These are phyloP conservation scores for Alouatta palliata DNA, from an alignment of 2,113 vertebrate species.

Conservation along the genomic window DNA sequence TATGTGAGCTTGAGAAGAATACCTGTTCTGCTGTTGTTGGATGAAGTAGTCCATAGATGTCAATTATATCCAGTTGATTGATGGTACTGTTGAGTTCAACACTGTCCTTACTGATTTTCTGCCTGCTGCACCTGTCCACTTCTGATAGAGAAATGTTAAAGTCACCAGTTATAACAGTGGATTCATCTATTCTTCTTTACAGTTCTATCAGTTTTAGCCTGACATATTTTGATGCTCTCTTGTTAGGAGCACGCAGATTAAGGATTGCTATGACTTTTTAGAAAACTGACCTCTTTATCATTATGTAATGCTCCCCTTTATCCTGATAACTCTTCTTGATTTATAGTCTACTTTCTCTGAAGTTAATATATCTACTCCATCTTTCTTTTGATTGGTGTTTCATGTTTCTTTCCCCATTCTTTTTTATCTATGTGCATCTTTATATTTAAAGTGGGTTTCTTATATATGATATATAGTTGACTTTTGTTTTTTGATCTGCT, in stretches of 20 bases:
- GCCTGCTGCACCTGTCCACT: background rate
- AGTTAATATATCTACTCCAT: background rate
- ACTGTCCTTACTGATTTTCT: background rate
- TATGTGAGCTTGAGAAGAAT: background rate
- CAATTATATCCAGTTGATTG: background rate
- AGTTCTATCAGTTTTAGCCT: background rate
- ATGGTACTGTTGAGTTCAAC: background rate
- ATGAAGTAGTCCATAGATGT: background rate
- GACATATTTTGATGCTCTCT: background rate
- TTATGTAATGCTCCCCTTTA: background rate
- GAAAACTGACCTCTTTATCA: background rate
- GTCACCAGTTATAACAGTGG: background rate
- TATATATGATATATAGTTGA: background rate
- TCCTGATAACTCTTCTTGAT: background rate
- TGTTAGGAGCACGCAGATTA: background rate
- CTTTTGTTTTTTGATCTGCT: background rate
- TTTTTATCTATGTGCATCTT: background rate
- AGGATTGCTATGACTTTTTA: background rate
- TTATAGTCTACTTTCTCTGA: background rate
- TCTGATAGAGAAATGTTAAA: background rate
- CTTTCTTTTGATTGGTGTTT: background rate
- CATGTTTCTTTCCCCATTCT: background rate
- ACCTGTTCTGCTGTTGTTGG: background rate
- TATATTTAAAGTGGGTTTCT: background rate
- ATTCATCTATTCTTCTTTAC: background rate